Evolutionary conservation across 2,113 vertebrate species (phyloP).

Genomic region (Tragelaphus buxtoni): DNA sequence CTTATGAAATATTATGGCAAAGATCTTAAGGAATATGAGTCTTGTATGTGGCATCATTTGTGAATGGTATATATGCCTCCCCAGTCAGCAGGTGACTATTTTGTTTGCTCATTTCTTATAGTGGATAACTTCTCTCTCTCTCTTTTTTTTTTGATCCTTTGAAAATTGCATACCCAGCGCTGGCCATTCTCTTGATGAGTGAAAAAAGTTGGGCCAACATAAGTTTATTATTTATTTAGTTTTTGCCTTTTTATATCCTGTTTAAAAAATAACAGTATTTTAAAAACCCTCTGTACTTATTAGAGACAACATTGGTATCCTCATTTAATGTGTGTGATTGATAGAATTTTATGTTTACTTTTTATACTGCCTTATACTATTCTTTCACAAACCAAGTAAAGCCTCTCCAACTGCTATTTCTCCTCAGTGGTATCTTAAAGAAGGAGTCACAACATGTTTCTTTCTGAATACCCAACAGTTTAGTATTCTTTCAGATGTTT

Average conservation of each 20-base stretch:
- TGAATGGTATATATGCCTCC: neutral
- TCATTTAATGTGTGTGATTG: conserved; percentile 44
- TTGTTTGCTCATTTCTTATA: neutral
- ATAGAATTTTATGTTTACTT: conserved; percentile 17
- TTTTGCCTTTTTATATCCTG: neutral
- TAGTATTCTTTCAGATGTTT: conserved; percentile 60
- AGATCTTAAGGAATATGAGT: conserved; percentile 2
- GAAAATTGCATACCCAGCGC: neutral
- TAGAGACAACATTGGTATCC: neutral
- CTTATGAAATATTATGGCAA: neutral
- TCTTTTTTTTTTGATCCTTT: neutral
- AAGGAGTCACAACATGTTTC: conserved; percentile 50
- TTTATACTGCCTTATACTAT: conserved; percentile 43
- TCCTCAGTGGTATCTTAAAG: conserved; percentile 54
- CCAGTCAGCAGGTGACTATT: neutral
- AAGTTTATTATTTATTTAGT: neutral
- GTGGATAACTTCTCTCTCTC: neutral
- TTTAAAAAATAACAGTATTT: conserved; percentile 27
- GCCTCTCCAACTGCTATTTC: conserved; percentile 42
- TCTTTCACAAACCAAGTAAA: neutral
- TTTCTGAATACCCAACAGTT: conserved; percentile 65
- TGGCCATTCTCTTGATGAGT: neutral
- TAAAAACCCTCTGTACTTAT: conserved; percentile 1
- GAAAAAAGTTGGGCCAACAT: neutral
- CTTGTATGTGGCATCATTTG: neutral